phyloP scores from a whole-genome alignment of 1,140 invertebrate genomes.

The Bombus huntii region DNA sequence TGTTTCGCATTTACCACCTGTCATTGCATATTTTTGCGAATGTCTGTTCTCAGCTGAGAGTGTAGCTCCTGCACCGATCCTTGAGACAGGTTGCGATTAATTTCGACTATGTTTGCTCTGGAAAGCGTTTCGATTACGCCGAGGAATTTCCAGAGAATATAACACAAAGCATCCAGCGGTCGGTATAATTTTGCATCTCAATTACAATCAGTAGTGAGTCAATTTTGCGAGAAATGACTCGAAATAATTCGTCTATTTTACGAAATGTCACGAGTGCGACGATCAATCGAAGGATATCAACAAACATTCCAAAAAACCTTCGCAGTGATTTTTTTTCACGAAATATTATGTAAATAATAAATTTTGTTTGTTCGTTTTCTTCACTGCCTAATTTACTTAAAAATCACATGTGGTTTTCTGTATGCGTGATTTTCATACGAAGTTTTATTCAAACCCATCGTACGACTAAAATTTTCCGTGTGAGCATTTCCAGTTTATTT shows the following conservation, averaged over 20 bases:
- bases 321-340: not conserved
- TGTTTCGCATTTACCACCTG: too few species aligned
- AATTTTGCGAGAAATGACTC: constrained; percentile 37
- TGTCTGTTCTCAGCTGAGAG: not conserved
- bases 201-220: constrained; percentile 26
- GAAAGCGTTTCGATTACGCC: constrained; percentile 5
- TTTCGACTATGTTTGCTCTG: not conserved
- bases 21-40: not conserved
- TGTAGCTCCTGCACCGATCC: too few species aligned
- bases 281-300: not conserved
- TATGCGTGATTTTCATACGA: not conserved
- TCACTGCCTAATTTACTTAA: not conserved
- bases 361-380: not conserved
- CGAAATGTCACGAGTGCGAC: not conserved
- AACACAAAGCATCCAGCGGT: constrained; percentile 21
- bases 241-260: constrained; percentile 45
- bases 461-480: not conserved
- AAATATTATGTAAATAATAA: not conserved
- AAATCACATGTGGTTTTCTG: not conserved
- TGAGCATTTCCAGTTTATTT: not conserved
- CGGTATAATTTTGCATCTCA: constrained; percentile 43
- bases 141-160: constrained; percentile 7
- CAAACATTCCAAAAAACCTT: too few species aligned
- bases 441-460: not conserved
- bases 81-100: constrained; percentile 1